Evolutionary conservation across 1,140 invertebrate genomes (phyloP).

Genomic region (Macrosteles quadrilineatus): DNA sequence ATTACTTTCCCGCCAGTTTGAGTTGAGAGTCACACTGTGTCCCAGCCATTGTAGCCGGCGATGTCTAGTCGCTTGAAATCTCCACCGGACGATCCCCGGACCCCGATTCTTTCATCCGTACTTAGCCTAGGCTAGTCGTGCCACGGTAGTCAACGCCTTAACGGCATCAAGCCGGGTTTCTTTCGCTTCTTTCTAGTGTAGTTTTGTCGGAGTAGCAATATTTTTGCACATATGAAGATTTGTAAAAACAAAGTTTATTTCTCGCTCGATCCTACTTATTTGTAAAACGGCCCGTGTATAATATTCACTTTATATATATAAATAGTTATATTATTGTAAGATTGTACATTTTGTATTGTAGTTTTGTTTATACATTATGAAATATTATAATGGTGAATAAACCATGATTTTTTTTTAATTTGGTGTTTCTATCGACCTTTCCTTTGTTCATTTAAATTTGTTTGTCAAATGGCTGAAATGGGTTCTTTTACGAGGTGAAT

Average conservation of each 20-base stretch:
- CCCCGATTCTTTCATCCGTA: conserved; percentile 34
- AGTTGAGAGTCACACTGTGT: no score
- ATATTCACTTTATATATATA: conserved; percentile 36
- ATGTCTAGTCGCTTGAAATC: no score
- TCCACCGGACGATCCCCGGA: conserved; percentile 29
- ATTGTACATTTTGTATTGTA: conserved; percentile 37
- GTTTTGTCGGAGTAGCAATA: conserved; percentile 28
- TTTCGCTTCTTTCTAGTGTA: conserved; percentile 25
- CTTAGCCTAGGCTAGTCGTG: conserved; percentile 24
- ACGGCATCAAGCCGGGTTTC: conserved; percentile 11
- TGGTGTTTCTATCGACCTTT: no score
- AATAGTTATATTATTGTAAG: conserved; percentile 32
- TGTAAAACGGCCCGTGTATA: conserved; percentile 33
- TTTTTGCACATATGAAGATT: conserved; percentile 29
- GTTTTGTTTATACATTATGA: conserved; percentile 37
- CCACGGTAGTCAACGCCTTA: conserved; percentile 7
- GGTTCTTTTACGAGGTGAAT: no score
- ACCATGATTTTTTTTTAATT: conserved; percentile 35
- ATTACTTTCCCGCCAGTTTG: no score
- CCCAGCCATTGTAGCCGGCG: no score
- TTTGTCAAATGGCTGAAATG: no score
- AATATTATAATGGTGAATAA: conserved; percentile 37
- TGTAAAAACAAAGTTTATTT: conserved; percentile 32
- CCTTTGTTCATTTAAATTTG: no score
- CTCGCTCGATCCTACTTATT: conserved; percentile 31